Conservation (phyloP, 2,888 invertebrate genomes). For the Synergus laeviventris region DNA sequence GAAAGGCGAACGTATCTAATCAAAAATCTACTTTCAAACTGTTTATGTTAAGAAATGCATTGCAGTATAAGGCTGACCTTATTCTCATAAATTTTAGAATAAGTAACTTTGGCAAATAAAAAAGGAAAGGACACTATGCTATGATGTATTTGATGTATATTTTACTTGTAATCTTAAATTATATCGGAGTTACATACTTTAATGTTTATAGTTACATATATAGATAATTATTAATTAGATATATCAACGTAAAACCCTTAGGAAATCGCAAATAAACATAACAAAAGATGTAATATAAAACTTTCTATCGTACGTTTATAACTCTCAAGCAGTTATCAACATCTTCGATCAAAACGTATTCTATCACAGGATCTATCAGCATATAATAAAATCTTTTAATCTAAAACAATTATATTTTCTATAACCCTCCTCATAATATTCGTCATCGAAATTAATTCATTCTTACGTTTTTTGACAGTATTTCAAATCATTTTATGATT, state of each 20-base stretch:
- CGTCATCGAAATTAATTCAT: too few relatives aligned
- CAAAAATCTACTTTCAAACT: background rate
- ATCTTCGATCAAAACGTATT: too few relatives aligned
- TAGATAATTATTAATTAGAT: too few relatives aligned
- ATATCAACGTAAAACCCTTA: background rate
- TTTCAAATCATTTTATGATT: too few relatives aligned
- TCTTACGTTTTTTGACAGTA: too few relatives aligned
- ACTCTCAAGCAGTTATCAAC: too few relatives aligned
- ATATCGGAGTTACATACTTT: constrained; percentile 1
- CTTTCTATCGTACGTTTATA: too few relatives aligned
- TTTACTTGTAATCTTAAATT: background rate
- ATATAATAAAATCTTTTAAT: too few relatives aligned
- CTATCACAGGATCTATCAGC: too few relatives aligned
- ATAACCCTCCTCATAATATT: too few relatives aligned
- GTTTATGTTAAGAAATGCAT: background rate
- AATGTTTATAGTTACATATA: background rate
- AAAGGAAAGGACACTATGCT: background rate
- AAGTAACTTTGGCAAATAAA: background rate
- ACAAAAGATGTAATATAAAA: background rate
- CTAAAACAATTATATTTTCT: too few relatives aligned
- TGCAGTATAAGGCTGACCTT: background rate
- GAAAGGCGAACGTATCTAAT: background rate
- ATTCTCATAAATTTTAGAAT: background rate
- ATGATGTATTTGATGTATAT: background rate
- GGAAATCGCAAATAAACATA: background rate